phyloP scores from a whole-genome alignment of 2,797 vertebrate genomes.

The Oryzias sinensis region DNA sequence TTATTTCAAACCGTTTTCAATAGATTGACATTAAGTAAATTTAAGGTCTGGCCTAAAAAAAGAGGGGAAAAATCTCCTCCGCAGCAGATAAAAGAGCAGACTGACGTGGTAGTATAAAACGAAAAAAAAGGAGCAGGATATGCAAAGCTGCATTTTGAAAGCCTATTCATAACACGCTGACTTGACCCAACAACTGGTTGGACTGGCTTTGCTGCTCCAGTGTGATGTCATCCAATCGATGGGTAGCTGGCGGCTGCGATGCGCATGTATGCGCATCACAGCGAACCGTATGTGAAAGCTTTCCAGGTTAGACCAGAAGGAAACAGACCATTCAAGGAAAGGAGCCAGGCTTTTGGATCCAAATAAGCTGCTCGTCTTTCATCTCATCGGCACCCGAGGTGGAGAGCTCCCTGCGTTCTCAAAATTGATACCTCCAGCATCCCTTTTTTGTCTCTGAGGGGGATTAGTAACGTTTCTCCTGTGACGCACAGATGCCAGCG shows the following conservation, averaged over 20 bases:
- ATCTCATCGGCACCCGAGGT: conserved; percentile 80
- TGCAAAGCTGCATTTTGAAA: conserved; percentile 51
- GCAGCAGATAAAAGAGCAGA: no score
- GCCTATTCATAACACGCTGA: conserved; percentile 45
- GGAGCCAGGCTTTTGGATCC: conserved; percentile 79
- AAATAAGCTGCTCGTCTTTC: conserved; percentile 81
- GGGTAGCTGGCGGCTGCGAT: conserved; percentile 67
- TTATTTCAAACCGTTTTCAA: no score
- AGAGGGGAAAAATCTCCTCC: no score
- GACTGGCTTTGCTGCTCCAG: conserved; percentile 65
- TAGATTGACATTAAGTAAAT: no score
- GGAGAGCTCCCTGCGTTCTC: conserved; percentile 32
- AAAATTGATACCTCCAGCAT: conserved; percentile 54
- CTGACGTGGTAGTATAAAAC: conserved; percentile 34
- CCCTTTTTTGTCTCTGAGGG: background rate
- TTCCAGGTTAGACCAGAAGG: conserved; percentile 74
- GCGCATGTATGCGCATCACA: conserved; percentile 76
- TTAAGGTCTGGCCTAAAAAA: no score
- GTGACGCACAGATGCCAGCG: conserved; percentile 63
- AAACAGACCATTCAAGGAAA: conserved; percentile 55
- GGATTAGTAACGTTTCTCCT: conserved; percentile 50
- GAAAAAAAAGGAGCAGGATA: conserved; percentile 44
- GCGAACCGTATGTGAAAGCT: conserved; percentile 80
- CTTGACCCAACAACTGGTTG: conserved; percentile 58
- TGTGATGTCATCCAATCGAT: conserved; percentile 85